Conservation (phyloP, 2,797 vertebrate species). For the Acipenser oxyrinchus region DNA sequence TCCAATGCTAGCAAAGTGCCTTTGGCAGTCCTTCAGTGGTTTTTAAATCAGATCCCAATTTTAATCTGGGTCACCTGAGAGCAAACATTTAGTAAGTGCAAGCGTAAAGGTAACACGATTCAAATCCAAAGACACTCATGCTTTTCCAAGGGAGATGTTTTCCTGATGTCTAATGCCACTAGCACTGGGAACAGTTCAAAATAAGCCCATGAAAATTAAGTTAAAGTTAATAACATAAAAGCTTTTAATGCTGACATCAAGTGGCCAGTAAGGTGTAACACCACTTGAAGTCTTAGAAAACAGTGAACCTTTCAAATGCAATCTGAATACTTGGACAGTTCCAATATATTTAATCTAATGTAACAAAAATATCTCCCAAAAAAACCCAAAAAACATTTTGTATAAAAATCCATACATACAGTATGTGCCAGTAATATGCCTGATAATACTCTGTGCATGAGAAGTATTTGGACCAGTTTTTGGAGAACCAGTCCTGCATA, state of each 20-base stretch:
- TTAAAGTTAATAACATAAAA: constrained; percentile 8
- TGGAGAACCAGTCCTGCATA: background rate
- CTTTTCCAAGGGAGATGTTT: too few relatives aligned
- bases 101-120: too few relatives aligned
- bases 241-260: constrained; percentile 55
- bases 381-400: constrained; percentile 3
- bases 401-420: constrained; percentile 6
- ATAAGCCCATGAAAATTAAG: too few relatives aligned
- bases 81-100: too few relatives aligned
- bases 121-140: too few relatives aligned
- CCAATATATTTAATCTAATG: too few relatives aligned
- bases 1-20: too few relatives aligned
- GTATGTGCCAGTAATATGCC: background rate
- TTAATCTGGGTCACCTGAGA: too few relatives aligned
- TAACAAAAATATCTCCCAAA: background rate
- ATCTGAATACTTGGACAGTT: background rate
- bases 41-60: too few relatives aligned
- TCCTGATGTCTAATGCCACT: too few relatives aligned
- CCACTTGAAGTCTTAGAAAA: background rate
- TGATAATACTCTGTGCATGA: constrained; percentile 7
- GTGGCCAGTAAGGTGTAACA: constrained; percentile 37
- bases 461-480: constrained; percentile 13
- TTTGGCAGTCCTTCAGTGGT: too few relatives aligned
- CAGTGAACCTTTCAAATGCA: background rate
- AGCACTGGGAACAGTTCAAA: too few relatives aligned